Evolutionary conservation across 2,113 vertebrate genomes (phyloP).

Genomic region (Chionis minor): DNA sequence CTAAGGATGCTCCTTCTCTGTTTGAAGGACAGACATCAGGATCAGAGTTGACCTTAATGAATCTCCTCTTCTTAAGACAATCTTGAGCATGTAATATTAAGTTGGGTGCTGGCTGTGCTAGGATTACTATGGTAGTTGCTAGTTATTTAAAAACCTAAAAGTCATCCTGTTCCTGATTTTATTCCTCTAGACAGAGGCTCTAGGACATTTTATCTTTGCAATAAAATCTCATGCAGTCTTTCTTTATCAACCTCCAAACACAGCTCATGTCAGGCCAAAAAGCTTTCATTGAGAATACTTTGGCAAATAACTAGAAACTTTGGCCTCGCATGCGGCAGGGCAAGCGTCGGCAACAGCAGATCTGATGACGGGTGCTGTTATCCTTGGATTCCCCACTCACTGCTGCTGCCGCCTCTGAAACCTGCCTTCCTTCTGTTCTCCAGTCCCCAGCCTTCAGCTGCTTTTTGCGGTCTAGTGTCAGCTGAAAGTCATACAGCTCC

Average conservation of each 20-base stretch:
- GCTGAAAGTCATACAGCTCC: not conserved
- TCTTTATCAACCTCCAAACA: not conserved
- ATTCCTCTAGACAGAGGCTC: not conserved
- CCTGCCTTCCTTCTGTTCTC: not conserved
- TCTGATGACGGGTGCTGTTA: not conserved
- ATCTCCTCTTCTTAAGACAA: not conserved
- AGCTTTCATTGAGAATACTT: not conserved
- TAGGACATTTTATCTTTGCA: not conserved
- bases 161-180: not conserved
- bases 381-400: not conserved
- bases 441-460: not conserved
- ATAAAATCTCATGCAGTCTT: not conserved
- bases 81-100: not conserved
- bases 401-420: not conserved
- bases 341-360: rapidly evolving
- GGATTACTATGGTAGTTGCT: not conserved
- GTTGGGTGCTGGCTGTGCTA: not conserved
- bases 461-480: not conserved
- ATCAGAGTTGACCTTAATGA: not conserved
- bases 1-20: not conserved
- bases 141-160: not conserved
- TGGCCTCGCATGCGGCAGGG: not conserved
- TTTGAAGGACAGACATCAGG: not conserved
- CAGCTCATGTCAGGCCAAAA: not conserved
- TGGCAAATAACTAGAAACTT: not conserved